Evolutionary conservation across 2,113 vertebrate species (phyloP), one percentile per base, ranked within the genome.

Genomic region (Podarcis muralis): DNA sequence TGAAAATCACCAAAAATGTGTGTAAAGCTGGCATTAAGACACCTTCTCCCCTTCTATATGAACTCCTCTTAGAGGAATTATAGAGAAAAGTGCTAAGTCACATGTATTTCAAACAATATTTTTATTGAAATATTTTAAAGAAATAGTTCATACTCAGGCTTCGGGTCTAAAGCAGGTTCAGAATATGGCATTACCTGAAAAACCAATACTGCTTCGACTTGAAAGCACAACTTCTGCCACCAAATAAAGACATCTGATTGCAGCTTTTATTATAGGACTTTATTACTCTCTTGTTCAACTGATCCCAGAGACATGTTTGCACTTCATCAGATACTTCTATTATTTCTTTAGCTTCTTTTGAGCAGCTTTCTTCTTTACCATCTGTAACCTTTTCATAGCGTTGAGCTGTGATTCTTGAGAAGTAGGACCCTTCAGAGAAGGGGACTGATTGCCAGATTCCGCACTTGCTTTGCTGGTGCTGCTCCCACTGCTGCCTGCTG

Each of bases 301-400:
- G 43, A 4, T 6, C 32, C 23, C 5, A 77, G 77, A 57, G 71
- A 71, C 27, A 84, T 23, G 25, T 25, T 37, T 83, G 40, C 37
- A n/a, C 69, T 1, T 18, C 53, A 20, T 81, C 76, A 30, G 53
- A 79, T 57, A 83, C 83, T 43, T 92, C 6, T 0, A 8, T 96
- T 96, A 99, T 95, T 99, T 99, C 94, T 99, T 99, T 71, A 99
- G 96, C 82, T 99, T 99, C 96, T 98, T 99, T 74, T 99, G 99
- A 5, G 99, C 99, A 0, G 99, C 99, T 95, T 99, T 99, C 97
- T 99, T 99, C 96, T 99, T 99, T 79, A 99, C 98, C 97, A 98
- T 98, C 4, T 99, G 98, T 6, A 99, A 96, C 62, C 99, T 97
- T 85, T 99, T 99, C 99, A 99, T 98, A 87, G 99, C 99, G 40